These are phyloP conservation scores for Cyanocitta stelleri DNA, from an alignment of 2,113 vertebrate species.

Conservation along the genomic window DNA sequence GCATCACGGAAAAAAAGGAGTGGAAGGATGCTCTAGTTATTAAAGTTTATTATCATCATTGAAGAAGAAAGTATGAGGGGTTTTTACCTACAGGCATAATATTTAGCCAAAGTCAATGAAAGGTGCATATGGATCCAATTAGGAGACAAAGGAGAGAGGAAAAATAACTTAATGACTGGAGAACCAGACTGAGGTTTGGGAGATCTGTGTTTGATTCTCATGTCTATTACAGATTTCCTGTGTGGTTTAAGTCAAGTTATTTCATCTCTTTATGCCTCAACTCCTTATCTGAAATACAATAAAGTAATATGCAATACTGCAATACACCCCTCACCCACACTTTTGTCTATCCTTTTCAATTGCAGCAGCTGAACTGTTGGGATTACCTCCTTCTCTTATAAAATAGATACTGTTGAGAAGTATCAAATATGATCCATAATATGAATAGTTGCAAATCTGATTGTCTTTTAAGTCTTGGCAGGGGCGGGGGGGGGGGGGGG, in stretches of 20 bases:
- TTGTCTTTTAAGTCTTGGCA: not conserved
- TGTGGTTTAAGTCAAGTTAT: not conserved
- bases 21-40: conserved; percentile 51
- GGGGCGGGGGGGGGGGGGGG: no score
- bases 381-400: not conserved
- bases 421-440: not conserved
- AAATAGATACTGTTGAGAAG: not conserved
- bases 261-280: not conserved
- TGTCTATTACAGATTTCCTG: not conserved
- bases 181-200: not conserved
- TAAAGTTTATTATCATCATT: conserved; percentile 63
- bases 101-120: not conserved
- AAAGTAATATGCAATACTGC: not conserved
- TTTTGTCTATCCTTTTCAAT: not conserved
- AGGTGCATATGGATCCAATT: not conserved
- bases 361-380: not conserved
- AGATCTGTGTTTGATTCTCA: not conserved
- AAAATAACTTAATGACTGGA: not conserved
- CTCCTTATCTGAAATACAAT: not conserved
- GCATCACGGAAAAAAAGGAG: conserved; percentile 34
- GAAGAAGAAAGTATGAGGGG: not conserved
- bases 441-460: not conserved
- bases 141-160: not conserved
- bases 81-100: not conserved
- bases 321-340: not conserved